Conservation (phyloP, 2,113 vertebrate genomes). For the Sinocyclocheilus anshuiensis region DNA sequence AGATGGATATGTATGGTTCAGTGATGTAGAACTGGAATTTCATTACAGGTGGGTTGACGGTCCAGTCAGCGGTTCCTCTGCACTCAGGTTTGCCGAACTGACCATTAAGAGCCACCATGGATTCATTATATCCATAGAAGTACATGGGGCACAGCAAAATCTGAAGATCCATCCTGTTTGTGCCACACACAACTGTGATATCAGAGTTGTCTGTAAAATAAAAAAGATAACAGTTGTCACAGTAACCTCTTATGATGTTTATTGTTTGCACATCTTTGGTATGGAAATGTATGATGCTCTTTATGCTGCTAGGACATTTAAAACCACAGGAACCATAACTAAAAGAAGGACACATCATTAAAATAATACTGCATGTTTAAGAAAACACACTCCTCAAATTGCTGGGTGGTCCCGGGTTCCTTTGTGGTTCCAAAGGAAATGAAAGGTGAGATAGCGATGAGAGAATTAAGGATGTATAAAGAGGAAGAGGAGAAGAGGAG, state of each 20-base stretch:
- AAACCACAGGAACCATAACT: background rate
- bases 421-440: constrained; percentile 25
- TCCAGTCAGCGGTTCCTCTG: constrained; percentile 63
- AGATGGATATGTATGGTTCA: constrained; percentile 51
- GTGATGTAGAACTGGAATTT: constrained; percentile 70
- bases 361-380: constrained; percentile 2
- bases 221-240: background rate
- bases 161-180: constrained; percentile 65
- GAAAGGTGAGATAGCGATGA: constrained; percentile 31
- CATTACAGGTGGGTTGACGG: constrained; percentile 63
- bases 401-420: background rate
- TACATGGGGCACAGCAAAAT: constrained; percentile 77
- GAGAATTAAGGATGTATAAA: background rate
- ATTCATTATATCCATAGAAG: constrained; percentile 70
- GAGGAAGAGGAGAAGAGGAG: background rate
- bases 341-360: background rate
- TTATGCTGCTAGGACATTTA: background rate
- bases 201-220: constrained; percentile 67
- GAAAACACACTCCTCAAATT: constrained; percentile 39
- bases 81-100: constrained; percentile 56
- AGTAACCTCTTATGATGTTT: background rate
- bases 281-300: background rate
- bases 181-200: constrained; percentile 70
- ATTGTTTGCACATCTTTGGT: background rate
- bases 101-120: constrained; percentile 72